Evolutionary conservation across 1,140 invertebrate species (phyloP).

Genomic region (Cydia splendana): DNA sequence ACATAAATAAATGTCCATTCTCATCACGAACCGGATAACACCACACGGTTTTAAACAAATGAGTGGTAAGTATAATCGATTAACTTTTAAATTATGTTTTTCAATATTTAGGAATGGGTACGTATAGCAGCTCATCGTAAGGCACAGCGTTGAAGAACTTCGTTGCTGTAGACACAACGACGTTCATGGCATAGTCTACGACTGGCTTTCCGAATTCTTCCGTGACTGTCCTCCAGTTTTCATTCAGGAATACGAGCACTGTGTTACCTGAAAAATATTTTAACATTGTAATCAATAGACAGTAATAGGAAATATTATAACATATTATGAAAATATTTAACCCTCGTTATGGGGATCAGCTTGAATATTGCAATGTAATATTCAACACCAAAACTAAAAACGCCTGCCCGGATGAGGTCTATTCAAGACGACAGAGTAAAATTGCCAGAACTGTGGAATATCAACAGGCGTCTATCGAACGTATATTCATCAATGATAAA

Average conservation of each 20-base stretch:
- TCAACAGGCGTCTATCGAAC: no score
- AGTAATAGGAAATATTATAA: no score
- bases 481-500: no score
- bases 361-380: no score
- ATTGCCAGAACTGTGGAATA: no score
- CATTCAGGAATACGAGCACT: slow-evolving; percentile 70
- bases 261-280: slow-evolving; percentile 64
- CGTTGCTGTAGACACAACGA: slow-evolving; percentile 64
- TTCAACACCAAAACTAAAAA: no score
- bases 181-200: slow-evolving; percentile 72
- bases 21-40: not conserved
- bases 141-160: slow-evolving; percentile 73
- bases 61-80: not conserved
- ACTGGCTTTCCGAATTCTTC: slow-evolving; percentile 74
- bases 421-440: no score
- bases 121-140: slow-evolving; percentile 68
- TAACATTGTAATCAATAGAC: no score
- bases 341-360: no score
- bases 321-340: no score
- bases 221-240: slow-evolving; percentile 73
- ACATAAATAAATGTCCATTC: not conserved
- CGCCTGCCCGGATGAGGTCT: no score
- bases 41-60: not conserved
- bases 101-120: slow-evolving; percentile 72
- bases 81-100: not conserved